Base-by-base conservation (phyloP, 2,888 invertebrate species). In the Tubulanus polymorphus region DNA sequence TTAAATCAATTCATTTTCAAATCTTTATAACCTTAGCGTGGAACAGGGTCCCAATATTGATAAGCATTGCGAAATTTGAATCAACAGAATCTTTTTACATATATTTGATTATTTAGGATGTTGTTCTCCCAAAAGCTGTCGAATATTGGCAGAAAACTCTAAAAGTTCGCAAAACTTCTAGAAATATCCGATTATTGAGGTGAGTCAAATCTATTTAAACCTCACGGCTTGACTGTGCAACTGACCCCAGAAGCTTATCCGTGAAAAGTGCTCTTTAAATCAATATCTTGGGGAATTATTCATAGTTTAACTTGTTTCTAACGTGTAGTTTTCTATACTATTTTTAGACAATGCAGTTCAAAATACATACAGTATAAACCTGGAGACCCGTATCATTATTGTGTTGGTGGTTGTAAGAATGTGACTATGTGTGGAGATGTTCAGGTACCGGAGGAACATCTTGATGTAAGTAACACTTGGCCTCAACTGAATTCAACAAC, bases 361-460 rank as follows among this genome's bases (percentile, higher is more conserved):
- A 54, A 60, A 18, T 57, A 63, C 18, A 72, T 94, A 18, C 91
- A 90, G 77, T 90, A 91, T 41, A 86, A 89, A 18, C 69, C 71
- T 54, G 73, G 73, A 2, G 88, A 88, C 60, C 88, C 88, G 0
- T 82, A 87, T 66, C 90, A 91, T 0, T 91, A 93, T 74, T 96
- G 96, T 75, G 91, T 91, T 63, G 88, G 90, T 68, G 74, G 74
- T 2, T 82, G 81, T 65, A 57, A 65, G 3, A 56, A 64, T 1
- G 54, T 51, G 3, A 97, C 97, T 0, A 90, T 90, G 85, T 99
- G 99, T 79, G 99, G 99, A 0, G 97, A 99, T 79, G 93, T 95
- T 2, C 84, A 84, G 65, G 94, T 99, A 3, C 97, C 97, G 0
- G 88, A 90, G 59, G 86, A 90, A 48, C 97, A 99, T 82, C 84